phyloP scores from a whole-genome alignment of 2,797 vertebrate genomes.

The Epinephelus awoara region DNA sequence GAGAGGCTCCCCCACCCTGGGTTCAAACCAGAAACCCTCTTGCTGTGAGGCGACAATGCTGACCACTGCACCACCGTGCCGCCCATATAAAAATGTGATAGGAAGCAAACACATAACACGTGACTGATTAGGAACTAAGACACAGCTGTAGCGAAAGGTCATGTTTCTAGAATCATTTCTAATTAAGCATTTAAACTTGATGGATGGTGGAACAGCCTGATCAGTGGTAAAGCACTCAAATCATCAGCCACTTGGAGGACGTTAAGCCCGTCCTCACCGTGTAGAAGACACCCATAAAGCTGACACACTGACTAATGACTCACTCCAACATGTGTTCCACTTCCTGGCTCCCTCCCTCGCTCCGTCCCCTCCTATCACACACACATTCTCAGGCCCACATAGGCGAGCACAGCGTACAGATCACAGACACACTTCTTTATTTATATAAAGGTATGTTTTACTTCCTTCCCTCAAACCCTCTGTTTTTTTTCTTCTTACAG shows the following conservation, averaged over 20 bases:
- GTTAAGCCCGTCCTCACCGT: slow-evolving; percentile 35
- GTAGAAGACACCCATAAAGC: slow-evolving; percentile 56
- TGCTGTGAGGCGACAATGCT: no score
- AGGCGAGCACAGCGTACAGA: slow-evolving; percentile 32
- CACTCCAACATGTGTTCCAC: slow-evolving; percentile 59
- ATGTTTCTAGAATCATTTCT: not conserved
- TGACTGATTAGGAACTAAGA: not conserved
- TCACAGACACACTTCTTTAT: slow-evolving; percentile 71
- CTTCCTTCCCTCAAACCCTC: slow-evolving; percentile 67
- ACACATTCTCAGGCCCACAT: slow-evolving; percentile 44
- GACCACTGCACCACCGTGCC: no score
- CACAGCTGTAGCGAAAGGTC: not conserved
- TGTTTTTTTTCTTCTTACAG: slow-evolving; percentile 49
- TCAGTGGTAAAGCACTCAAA: slow-evolving; percentile 46
- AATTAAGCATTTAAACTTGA: slow-evolving; percentile 30
- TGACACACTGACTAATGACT: slow-evolving; percentile 63
- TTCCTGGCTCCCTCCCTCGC: slow-evolving; percentile 45
- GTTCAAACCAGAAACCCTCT: no score
- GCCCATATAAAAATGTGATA: not conserved
- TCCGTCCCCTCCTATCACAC: slow-evolving; percentile 13
- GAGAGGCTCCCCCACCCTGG: no score
- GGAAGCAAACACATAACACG: not conserved
- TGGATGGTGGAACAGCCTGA: slow-evolving; percentile 48
- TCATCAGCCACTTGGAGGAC: slow-evolving; percentile 30
- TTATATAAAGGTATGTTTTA: slow-evolving; percentile 74